Base-by-base conservation (phyloP, 2,888 invertebrate genomes). In the Shargacucullia verbasci region DNA sequence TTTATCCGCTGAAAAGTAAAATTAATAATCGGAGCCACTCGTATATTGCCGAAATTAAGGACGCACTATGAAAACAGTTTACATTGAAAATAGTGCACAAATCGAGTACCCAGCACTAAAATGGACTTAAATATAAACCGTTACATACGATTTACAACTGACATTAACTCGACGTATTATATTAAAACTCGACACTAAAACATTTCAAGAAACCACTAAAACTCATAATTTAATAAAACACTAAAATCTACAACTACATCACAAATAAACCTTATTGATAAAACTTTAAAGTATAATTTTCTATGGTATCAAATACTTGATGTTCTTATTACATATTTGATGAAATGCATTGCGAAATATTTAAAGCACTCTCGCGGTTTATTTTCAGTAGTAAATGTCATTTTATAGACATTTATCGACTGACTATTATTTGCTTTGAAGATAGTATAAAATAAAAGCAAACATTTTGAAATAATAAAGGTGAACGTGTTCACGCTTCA, bases 381-480 rank as follows among this genome's bases (percentile, higher is more conserved):
- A 66, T 61, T 61, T 2, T 52, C 39, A 6, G 44, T 44, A 46
- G 48, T 73, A 45, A 65, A 62, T 43, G 65, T 57, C 74, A 66
- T 47, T 53, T 49, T 48, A 57, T 43, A 15, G 55, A 66, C 61
- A 44, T 66, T 72, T 70, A 73, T 61, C 43, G 29, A 39, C 45
- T 25, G 20, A 14, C 15, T 44, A 35, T 48, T 47, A 14, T 13
- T 38, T 12, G 47, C 13, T 54, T 44, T 66, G 27, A 49, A 52
- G 12, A 39, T 14, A 14, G 35, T 52, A 54, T 38, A 29, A 45
- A 45, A 47, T 33, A 39, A 14, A 11, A 1, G 8, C 12, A 41
- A 3, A 33, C 9, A 25, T 8, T 5, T 37, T 35, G 12, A 3
- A 27, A 12, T 4, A 1, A 1, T 12, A 40, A 29, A 29, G 7